These are phyloP conservation scores for Lagorchestes hirsutus DNA, from an alignment of 2,797 vertebrate species.

Conservation along the genomic window DNA sequence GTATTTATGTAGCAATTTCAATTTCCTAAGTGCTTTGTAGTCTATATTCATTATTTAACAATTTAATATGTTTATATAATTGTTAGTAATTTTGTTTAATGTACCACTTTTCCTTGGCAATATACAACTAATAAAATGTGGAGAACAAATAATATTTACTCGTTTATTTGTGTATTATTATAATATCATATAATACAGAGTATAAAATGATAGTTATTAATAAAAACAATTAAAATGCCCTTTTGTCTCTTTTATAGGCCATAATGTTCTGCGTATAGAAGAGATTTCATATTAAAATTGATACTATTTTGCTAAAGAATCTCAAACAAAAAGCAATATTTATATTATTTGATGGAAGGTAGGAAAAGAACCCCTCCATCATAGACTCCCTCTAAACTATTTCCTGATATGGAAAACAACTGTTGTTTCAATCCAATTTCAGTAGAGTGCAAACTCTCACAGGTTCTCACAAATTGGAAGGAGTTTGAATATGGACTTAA, in stretches of 20 bases:
- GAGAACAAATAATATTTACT: slow-evolving; percentile 1
- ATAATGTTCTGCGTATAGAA: neutral
- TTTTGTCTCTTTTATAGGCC: neutral
- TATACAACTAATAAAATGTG: neutral
- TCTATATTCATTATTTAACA: neutral
- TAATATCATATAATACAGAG: neutral
- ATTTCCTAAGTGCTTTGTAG: neutral
- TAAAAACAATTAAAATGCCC: neutral
- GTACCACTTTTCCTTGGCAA: neutral
- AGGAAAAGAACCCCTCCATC: neutral
- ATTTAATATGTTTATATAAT: slow-evolving; percentile 15
- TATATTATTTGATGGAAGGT: neutral
- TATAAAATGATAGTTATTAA: slow-evolving; percentile 21
- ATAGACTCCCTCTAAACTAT: neutral
- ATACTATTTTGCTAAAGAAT: neutral
- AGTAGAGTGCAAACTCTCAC: neutral
- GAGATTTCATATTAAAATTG: neutral
- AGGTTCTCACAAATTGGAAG: neutral
- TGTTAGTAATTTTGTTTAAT: slow-evolving; percentile 10
- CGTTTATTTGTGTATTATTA: too few relatives aligned
- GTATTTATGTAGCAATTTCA: neutral
- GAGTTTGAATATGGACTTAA: neutral
- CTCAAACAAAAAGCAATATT: neutral
- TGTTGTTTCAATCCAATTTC: neutral
- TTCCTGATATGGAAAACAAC: neutral